phyloP scores from a whole-genome alignment of 2,113 vertebrate species.

The Chaenogobius annularis region DNA sequence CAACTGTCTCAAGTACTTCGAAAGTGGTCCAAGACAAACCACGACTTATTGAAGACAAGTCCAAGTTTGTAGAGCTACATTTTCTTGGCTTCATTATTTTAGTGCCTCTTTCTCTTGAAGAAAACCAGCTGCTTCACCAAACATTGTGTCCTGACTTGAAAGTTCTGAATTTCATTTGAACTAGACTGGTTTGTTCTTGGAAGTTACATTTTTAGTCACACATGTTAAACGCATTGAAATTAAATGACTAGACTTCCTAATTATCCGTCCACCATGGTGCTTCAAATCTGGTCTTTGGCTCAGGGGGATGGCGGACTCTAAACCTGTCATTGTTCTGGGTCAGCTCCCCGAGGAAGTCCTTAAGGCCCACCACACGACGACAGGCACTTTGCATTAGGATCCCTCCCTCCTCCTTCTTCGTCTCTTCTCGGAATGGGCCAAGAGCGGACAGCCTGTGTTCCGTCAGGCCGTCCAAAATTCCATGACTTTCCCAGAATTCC shows the following conservation, averaged over 20 bases:
- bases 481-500: slow-evolving; percentile 75
- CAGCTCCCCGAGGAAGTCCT: slow-evolving; percentile 54
- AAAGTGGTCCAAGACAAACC: not conserved
- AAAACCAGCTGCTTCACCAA: slow-evolving; percentile 8
- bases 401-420: slow-evolving; percentile 13
- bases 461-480: slow-evolving; percentile 76
- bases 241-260: slow-evolving; percentile 27
- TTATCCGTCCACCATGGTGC: slow-evolving; percentile 17
- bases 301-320: slow-evolving; percentile 35
- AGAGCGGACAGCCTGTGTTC: slow-evolving; percentile 75
- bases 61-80: slow-evolving; percentile 5
- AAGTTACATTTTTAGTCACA: slow-evolving; percentile 8
- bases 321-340: slow-evolving; percentile 71
- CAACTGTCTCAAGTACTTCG: slow-evolving; percentile 7
- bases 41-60: not conserved
- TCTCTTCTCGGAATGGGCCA: slow-evolving; percentile 44
- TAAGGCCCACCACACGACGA: slow-evolving; percentile 31
- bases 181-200: not conserved
- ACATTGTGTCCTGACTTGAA: slow-evolving; percentile 3
- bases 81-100: slow-evolving; percentile 5
- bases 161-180: slow-evolving; percentile 1
- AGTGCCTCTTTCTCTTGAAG: slow-evolving; percentile 7
- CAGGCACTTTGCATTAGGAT: slow-evolving; percentile 34
- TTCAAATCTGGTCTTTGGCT: slow-evolving; percentile 36
- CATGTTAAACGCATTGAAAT: slow-evolving; percentile 33